Percentiles rank a stretch among this genome's conserved stretches.
phyloP scores from a whole-genome alignment of 2,113 vertebrate genomes.

The Hypomesus transpacificus region DNA sequence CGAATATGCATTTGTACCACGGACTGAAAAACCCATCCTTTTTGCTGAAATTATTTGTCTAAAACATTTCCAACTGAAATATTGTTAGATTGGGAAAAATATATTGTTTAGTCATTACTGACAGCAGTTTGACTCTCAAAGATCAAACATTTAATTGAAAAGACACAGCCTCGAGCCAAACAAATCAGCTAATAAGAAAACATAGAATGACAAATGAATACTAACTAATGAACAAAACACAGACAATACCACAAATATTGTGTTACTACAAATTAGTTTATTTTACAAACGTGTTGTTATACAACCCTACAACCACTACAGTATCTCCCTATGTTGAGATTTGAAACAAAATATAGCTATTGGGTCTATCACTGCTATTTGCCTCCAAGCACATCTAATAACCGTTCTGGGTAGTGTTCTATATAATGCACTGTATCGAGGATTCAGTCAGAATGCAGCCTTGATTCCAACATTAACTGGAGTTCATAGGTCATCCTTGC shows the following conservation, averaged over 20 bases:
- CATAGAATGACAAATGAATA: background rate
- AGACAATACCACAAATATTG: background rate
- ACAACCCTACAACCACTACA: too few relatives aligned
- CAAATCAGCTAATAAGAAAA: slow-evolving; percentile 3
- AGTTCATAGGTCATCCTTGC: too few relatives aligned
- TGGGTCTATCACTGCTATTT: too few relatives aligned
- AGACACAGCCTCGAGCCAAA: slow-evolving; percentile 11
- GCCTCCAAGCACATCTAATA: too few relatives aligned
- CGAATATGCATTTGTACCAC: slow-evolving; percentile 26
- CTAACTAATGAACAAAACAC: background rate
- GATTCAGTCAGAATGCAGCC: too few relatives aligned
- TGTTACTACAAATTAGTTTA: background rate
- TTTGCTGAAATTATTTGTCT: slow-evolving; percentile 32
- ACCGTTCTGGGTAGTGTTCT: too few relatives aligned
- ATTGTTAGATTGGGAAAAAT: background rate
- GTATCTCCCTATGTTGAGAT: too few relatives aligned
- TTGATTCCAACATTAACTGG: too few relatives aligned
- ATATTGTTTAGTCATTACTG: background rate
- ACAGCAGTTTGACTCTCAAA: background rate
- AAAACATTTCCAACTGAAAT: slow-evolving; percentile 17
- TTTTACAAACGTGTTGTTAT: background rate
- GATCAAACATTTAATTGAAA: background rate
- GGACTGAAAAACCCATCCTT: slow-evolving; percentile 3
- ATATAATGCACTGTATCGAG: too few relatives aligned
- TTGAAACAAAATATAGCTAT: too few relatives aligned